Evolutionary conservation across 2,888 invertebrate genomes (phyloP), one percentile per base, ranked within the genome.

Genomic region (Tanypteryx hageni): DNA sequence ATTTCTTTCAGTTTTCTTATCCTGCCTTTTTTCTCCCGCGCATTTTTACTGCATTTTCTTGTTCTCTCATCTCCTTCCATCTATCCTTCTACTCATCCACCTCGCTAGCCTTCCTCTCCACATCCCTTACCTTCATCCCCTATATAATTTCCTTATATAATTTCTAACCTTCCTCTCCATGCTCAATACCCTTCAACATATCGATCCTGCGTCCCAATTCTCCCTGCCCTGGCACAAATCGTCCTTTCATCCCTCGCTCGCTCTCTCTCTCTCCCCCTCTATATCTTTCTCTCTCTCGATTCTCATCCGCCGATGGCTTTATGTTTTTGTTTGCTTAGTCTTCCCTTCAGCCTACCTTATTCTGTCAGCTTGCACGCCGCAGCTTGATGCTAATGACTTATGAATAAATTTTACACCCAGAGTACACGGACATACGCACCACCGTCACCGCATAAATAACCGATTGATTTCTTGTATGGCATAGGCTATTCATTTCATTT

Each of bases 301-400:
- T 18, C 68, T n/a, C 68, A 18, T 64, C 64, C 13, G 5, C 68
- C 68, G 68, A n/a, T 68, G 68, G n/a, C 22, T 68, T 68, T 68
- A 22, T 76, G 76, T 76, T 76, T 27, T 76, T 76, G 76, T 76
- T 76, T 76, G 27, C 76, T 76, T 22, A 68, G 18, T 68, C 76
- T 76, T 13, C 76, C 22, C 44, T 44, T 68, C 76, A 27, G 0
- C 76, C 22, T 44, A 5, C 44, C 27, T 76, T 27, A 8, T 13
- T 14, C 27, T 76, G 27, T 76, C 76, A 27, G 10, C 44, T 44
- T 44, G 44, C 44, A 44, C 44, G 44, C 44, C 76, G 22, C n/a
- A 76, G 27, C 76, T 27, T 27, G 22, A 76, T 27, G 76, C 22
- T 76, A 76, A 76, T 76, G 76, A 76, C 76, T 76, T 76, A 76